Conservation (phyloP, 2,113 vertebrate genomes). For the Eudorcas thomsonii region DNA sequence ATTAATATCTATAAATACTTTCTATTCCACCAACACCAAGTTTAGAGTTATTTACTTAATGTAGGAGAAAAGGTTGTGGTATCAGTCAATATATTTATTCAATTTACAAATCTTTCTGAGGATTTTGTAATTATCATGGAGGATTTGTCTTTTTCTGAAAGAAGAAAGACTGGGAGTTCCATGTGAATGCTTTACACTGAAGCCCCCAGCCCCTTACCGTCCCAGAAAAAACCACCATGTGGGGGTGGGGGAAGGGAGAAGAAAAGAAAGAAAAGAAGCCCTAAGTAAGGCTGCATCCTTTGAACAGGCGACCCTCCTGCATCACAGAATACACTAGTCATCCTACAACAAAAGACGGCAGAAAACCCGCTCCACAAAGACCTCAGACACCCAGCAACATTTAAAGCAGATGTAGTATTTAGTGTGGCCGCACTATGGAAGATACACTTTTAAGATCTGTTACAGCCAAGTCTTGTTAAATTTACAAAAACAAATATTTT, state of each 20-base stretch:
- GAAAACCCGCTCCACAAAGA: constrained; percentile 62
- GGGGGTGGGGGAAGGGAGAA: neutral
- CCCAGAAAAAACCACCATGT: constrained; percentile 64
- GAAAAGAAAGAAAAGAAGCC: constrained; percentile 50
- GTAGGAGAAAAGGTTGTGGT: constrained; percentile 40
- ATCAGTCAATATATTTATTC: constrained; percentile 66
- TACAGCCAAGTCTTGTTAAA: constrained; percentile 48
- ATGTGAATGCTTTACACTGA: constrained; percentile 66
- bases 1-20: constrained; percentile 79
- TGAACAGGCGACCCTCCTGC: constrained; percentile 70
- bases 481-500: constrained; percentile 64
- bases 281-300: constrained; percentile 70
- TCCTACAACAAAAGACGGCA: constrained; percentile 66
- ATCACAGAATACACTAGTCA: constrained; percentile 63
- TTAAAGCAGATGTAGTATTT: constrained; percentile 70
- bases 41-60: constrained; percentile 71
- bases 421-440: neutral
- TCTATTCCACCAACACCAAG: constrained; percentile 60
- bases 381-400: constrained; percentile 66
- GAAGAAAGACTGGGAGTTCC: constrained; percentile 41
- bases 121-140: constrained; percentile 74
- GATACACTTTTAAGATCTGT: constrained; percentile 51
- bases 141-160: constrained; percentile 60
- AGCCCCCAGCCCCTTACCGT: constrained; percentile 1
- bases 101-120: constrained; percentile 61